These are phyloP conservation scores for Noturus placidus DNA, from an alignment of 2,113 vertebrate genomes.

Conservation along the genomic window DNA sequence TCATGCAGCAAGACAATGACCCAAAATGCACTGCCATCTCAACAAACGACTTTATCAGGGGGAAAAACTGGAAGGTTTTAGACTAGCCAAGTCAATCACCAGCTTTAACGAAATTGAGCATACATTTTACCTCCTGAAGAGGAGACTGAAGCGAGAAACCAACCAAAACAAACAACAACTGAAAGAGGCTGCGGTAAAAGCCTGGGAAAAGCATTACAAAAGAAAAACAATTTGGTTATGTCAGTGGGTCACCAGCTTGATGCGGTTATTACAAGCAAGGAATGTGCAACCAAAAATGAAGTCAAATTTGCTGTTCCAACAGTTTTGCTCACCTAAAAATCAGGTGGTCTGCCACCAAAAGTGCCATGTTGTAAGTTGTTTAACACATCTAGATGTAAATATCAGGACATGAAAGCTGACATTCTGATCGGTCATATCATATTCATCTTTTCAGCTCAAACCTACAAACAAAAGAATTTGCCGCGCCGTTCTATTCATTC, in stretches of 20 bases:
- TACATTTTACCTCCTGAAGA: no score
- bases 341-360: not conserved
- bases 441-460: not conserved
- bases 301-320: no score
- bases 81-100: not conserved
- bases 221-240: no score
- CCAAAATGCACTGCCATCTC: no score
- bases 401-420: not conserved
- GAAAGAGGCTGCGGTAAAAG: no score
- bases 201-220: no score
- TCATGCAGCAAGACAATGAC: not conserved
- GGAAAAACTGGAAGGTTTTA: not conserved
- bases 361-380: not conserved
- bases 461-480: not conserved
- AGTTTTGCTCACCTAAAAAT: not conserved
- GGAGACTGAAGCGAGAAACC: no score
- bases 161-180: no score
- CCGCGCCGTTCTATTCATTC: not conserved
- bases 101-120: not conserved
- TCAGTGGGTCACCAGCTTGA: no score
- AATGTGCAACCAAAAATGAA: no score
- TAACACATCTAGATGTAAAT: not conserved
- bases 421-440: not conserved
- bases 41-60: not conserved
- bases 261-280: no score